Base-by-base conservation (phyloP, 2,113 vertebrate species). In the Edolisoma coerulescens region DNA sequence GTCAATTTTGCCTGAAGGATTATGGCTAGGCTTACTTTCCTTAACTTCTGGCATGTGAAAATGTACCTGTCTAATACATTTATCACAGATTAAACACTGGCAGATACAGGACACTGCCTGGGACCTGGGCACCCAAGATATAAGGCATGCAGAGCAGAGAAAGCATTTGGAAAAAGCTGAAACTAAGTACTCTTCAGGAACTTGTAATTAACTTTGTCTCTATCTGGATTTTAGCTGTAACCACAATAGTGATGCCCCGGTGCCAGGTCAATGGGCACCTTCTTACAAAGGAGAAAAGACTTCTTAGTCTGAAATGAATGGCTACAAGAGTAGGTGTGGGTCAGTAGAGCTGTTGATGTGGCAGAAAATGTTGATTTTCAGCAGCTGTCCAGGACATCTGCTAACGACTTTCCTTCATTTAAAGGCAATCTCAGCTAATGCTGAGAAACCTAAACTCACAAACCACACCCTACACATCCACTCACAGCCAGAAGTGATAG, bases 401-500 rank as follows among this genome's bases (percentile, higher is more conserved):
- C 37, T 44, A 74, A 92, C 61, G 45, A 70, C 41, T n/a, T 60
- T 65, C 26, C 67, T 70, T 76, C 33, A 1, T 52, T 70, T 80
- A 80, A 77, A 74, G 44, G 33, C 49, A 75, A 37, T 52, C 45
- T 50, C 42, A 73, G 85, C 73, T 81, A 74, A 83, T 35, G 44
- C 65, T 63, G 56, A 87, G 64, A 95, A 92, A 87, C 52, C 45
- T 28, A 77, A 92, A 3, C n/a, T 74, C 26, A n/a, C 0, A 7
- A 93, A 86, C 79, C 71, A 67, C 77, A 74, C 80, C 76, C 80
- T 57, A 59, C 76, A 49, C 63, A 84, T 39, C 47, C 52, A 79
- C 28, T 80, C 68, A 45, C 73, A 90, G 44, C 39, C 84, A 88
- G 67, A 88, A 86, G 75, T 27, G 71, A 92, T 16, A 65, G 67